Percentiles rank a stretch among this genome's conserved stretches.
These are phyloP conservation scores for Bagarius yarrelli DNA, from an alignment of 2,113 vertebrate species.

Conservation along the genomic window DNA sequence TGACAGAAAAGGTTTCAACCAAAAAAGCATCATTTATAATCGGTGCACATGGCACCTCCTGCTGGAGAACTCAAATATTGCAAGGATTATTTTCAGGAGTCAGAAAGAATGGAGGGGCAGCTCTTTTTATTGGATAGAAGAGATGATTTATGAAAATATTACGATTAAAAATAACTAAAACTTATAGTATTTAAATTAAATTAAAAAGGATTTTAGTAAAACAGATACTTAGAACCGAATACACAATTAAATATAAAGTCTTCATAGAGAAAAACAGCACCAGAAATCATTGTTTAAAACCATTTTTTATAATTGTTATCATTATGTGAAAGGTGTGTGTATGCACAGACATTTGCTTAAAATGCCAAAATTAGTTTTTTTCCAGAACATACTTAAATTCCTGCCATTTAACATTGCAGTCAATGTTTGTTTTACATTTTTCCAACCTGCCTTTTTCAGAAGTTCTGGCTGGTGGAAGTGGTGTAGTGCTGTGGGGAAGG, in stretches of 20 bases:
- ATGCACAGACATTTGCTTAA: background rate
- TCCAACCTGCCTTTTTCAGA: background rate
- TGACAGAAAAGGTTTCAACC: too few relatives aligned
- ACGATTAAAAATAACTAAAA: background rate
- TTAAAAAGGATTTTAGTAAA: background rate
- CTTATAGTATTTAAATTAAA: background rate
- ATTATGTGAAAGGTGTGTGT: background rate
- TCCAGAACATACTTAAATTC: background rate
- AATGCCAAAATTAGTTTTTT: background rate
- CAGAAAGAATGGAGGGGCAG: background rate
- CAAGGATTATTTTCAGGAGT: background rate
- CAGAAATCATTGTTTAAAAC: background rate
- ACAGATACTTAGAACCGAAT: background rate
- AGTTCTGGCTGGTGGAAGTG: background rate
- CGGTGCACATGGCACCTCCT: slow-evolving; percentile 31
- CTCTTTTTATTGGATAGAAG: background rate
- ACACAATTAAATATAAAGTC: too few relatives aligned
- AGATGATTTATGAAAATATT: background rate
- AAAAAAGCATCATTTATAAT: background rate
- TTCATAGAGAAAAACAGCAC: background rate
- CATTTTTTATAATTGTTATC: background rate
- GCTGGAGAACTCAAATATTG: background rate
- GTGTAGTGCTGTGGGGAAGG: background rate
- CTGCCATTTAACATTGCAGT: background rate
- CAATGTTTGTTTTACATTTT: background rate